Evolutionary conservation across 1,140 invertebrate genomes (phyloP), one percentile per base, ranked within the genome.

Genomic region (Bombyx mandarina): DNA sequence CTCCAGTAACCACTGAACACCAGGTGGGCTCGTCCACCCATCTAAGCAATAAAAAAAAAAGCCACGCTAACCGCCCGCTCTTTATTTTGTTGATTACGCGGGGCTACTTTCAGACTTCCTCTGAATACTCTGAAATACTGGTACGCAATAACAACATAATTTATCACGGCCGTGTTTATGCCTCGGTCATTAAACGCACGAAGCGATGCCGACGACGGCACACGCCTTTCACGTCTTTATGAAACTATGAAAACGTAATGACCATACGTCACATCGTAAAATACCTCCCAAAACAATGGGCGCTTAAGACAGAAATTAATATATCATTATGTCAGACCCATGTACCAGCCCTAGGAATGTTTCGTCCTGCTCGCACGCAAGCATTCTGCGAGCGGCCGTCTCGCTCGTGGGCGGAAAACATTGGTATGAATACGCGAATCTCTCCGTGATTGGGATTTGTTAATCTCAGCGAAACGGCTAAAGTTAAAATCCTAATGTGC

Each of bases 281-380:
- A 86, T 80, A 86, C 81, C 79, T 80, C 77, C 70, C 77, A 79
- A 84, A 86, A 86, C 82, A 86, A 86, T 82, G 67, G 78, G 63
- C 73, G 82, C 75, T 63, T 67, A 78, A 77, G 80, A 83, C 79
- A 80, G 82, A 87, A 88, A 88, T 88, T 88, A 88, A 88, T 88
- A 88, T 86, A 88, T 88, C 87, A 88, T 88, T 88, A 87, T 87
- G 87, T 88, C 87, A 88, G 78, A 78, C 71, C 80, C 87, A 88
- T 84, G 82, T 88, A 84, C 75, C 71, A 79, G 73, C 81, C 73
- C 79, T 72, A 70, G 63, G 60, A 67, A 61, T 63, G 52, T 8
- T 54, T 48, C 46, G 43, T 77, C 73, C 53, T 61, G 56, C 45
- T 82, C 68, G 45, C 42, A 43, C 56, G 8, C 42, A 46, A 18